phyloP scores from a whole-genome alignment of 2,797 vertebrate genomes.

The Euthynnus affinis region DNA sequence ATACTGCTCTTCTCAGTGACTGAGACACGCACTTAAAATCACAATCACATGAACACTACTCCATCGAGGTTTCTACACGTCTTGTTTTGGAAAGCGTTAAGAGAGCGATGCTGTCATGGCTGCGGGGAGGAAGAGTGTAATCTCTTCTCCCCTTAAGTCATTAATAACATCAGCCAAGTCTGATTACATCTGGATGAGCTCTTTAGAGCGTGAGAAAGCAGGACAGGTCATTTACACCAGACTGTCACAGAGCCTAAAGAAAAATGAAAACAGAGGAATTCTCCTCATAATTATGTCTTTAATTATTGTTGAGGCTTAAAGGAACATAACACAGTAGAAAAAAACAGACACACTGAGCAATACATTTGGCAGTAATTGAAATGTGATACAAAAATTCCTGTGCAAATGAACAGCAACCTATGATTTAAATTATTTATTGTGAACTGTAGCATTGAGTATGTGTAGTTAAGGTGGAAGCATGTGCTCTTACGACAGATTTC shows the following conservation, averaged over 20 bases:
- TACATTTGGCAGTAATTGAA: neutral
- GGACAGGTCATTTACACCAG: constrained; percentile 70
- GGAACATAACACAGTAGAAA: neutral
- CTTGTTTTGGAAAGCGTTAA: constrained; percentile 55
- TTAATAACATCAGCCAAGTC: constrained; percentile 79
- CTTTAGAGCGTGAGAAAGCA: constrained; percentile 77
- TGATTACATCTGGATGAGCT: constrained; percentile 75
- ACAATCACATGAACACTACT: constrained; percentile 32
- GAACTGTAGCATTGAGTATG: constrained; percentile 1
- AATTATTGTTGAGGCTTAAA: constrained; percentile 11
- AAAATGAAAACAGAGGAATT: constrained; percentile 32
- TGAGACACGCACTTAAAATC: constrained; percentile 4
- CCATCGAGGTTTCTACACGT: constrained; percentile 43
- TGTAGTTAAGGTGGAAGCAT: constrained; percentile 1
- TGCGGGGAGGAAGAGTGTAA: constrained; percentile 60
- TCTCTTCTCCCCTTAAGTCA: constrained; percentile 71
- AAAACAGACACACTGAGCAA: neutral
- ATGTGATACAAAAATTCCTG: neutral
- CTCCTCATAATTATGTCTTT: constrained; percentile 23
- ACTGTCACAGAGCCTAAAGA: constrained; percentile 39
- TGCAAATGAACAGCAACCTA: neutral
- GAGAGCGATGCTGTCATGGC: constrained; percentile 48
- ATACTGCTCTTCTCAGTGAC: neutral
- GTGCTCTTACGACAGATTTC: constrained; percentile 35
- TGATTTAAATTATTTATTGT: constrained; percentile 24